Percentiles rank a stretch among this genome's conserved stretches.
Evolutionary conservation across 2,113 vertebrate species (phyloP).

Genomic region (mouse (Mus musculus)): GRCm39 chr16:64034501-64035000

Average conservation of each 20-base stretch:
- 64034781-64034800: no score
- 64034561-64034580: background rate
- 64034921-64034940: background rate
- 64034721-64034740: background rate
- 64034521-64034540: background rate
- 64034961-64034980: fast-evolving
- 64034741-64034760: slow-evolving; percentile 13
- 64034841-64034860: no score
- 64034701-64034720: background rate
- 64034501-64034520: background rate
- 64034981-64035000: background rate
- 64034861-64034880: background rate
- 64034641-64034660: background rate
- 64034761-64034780: background rate
- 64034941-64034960: background rate
- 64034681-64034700: background rate
- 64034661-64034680: background rate
- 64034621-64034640: background rate
- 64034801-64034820: no score
- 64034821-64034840: no score
- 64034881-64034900: background rate
- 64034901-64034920: background rate
- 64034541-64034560: background rate
- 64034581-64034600: background rate
- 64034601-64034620: background rate